A percentile compares a stretch with the other conserved stretches of the same genome.
Evolutionary conservation across 2,797 vertebrate species (phyloP).

Genomic region (Cirrhinus molitorella): DNA sequence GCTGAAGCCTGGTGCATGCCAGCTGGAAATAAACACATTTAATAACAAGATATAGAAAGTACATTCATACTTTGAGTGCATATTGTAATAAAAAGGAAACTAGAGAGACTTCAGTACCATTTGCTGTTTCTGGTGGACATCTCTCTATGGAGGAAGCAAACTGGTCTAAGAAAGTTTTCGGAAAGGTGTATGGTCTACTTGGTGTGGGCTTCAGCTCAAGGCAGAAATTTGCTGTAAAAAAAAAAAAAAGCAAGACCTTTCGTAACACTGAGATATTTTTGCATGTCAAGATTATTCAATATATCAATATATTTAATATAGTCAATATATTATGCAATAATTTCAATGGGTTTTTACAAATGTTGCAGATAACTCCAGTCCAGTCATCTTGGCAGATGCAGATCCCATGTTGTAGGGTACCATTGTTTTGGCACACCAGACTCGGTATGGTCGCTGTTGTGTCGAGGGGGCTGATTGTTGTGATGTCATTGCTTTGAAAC

Average conservation of each 20-base stretch:
- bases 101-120: conserved; percentile 16
- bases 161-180: conserved; percentile 11
- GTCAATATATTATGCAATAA: background rate
- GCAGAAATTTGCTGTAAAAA: conserved; percentile 28
- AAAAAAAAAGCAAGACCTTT: background rate
- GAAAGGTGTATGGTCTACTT: background rate
- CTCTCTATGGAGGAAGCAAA: background rate
- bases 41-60: background rate
- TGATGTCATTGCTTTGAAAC: too few species aligned
- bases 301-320: too few species aligned
- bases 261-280: background rate
- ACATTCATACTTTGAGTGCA: background rate
- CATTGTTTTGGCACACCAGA: background rate
- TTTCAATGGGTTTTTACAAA: background rate
- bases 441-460: background rate
- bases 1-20: background rate
- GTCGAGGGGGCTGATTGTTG: too few species aligned
- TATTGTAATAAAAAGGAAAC: background rate
- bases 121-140: background rate
- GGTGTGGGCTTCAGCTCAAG: fast-evolving
- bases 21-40: background rate
- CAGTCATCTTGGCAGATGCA: conserved; percentile 19
- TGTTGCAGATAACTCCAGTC: background rate
- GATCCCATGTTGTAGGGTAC: background rate
- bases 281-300: background rate